These are phyloP conservation scores for Tupaia tana DNA, from an alignment of 2,113 vertebrate species.

Conservation along the genomic window DNA sequence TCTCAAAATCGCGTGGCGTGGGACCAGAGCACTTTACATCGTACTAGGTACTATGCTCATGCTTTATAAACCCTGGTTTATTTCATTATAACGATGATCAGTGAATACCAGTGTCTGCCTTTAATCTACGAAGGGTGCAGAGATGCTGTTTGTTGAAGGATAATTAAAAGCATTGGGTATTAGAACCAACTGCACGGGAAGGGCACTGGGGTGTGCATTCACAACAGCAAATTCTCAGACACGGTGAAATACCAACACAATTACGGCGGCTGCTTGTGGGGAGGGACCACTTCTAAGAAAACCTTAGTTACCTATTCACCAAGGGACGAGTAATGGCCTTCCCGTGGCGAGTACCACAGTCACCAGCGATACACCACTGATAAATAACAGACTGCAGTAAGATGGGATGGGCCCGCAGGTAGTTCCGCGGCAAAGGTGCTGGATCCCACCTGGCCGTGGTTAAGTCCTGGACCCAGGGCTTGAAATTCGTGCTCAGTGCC, in stretches of 20 bases:
- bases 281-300: not conserved
- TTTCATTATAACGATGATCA: conserved; percentile 2
- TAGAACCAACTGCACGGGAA: not conserved
- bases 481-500: too few species aligned
- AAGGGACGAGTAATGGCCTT: conserved; percentile 1
- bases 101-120: not conserved
- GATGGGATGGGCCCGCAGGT: too few species aligned
- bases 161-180: conserved; percentile 9
- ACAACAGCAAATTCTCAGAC: not conserved
- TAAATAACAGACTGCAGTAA: not conserved
- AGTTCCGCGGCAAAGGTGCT: too few species aligned
- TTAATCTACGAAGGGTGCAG: not conserved
- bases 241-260: not conserved
- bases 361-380: not conserved
- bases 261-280: not conserved
- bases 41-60: not conserved
- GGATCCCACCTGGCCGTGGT: too few species aligned
- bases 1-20: not conserved
- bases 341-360: not conserved
- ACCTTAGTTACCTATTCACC: conserved; percentile 14
- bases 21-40: not conserved
- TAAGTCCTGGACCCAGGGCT: too few species aligned
- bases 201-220: not conserved
- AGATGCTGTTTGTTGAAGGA: not conserved
- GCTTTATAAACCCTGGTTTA: not conserved